Evolutionary conservation across 2,113 vertebrate species (phyloP).

Genomic region (Phalacrocorax carbo): DNA sequence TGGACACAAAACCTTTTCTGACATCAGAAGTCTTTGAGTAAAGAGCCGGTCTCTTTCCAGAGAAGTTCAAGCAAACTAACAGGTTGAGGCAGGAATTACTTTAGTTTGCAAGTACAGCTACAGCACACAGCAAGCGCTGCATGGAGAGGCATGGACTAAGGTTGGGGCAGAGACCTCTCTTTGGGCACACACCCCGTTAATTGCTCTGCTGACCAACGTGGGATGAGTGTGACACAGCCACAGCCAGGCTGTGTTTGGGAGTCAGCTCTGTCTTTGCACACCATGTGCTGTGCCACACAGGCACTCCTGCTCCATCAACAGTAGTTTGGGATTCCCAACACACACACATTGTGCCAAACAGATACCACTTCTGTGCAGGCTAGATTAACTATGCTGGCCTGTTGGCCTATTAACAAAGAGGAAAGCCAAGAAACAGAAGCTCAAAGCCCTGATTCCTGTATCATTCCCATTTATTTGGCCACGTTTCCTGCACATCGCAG

Average conservation of each 20-base stretch:
- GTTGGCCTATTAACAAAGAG: neutral
- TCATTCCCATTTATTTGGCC: neutral
- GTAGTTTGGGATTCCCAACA: neutral
- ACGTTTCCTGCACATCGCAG: neutral
- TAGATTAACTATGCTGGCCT: neutral
- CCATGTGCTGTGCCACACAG: rapidly evolving
- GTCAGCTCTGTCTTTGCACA: neutral
- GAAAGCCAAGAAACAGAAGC: neutral
- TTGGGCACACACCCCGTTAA: neutral
- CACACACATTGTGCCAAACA: neutral
- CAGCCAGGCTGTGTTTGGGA: neutral
- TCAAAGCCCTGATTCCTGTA: neutral
- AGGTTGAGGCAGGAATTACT: neutral
- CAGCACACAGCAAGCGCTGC: neutral
- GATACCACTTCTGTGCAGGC: neutral
- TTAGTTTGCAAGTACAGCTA: neutral
- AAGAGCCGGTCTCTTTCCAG: neutral
- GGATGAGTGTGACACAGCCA: neutral
- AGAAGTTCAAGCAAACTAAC: neutral
- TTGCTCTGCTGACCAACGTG: neutral
- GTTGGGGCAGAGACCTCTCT: neutral
- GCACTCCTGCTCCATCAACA: neutral
- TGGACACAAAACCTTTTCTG: neutral
- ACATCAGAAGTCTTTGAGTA: neutral
- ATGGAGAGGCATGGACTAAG: neutral